Conservation (phyloP, 2,113 vertebrate genomes). For the Acrocephalus kingi region DNA sequence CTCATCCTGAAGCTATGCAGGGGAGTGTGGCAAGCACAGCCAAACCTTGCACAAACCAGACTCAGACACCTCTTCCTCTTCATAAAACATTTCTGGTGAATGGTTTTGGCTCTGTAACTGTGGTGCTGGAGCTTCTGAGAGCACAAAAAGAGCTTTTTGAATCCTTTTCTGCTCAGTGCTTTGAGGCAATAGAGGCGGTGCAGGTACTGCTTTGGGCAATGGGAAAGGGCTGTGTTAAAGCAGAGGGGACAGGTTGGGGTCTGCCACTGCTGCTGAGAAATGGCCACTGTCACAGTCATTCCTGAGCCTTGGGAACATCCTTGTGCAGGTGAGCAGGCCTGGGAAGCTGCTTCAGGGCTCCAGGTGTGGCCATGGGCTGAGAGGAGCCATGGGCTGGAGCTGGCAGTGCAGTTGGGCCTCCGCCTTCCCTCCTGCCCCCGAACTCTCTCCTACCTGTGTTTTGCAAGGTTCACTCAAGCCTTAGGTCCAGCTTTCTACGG, state of each 20-base stretch:
- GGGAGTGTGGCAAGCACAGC: not conserved
- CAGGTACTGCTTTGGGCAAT: not conserved
- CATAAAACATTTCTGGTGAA: not conserved
- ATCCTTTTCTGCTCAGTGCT: not conserved
- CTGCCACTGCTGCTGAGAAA: not conserved
- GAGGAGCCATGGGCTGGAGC: fast-evolving
- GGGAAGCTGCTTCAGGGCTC: not conserved
- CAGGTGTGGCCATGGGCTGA: not conserved
- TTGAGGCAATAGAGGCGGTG: not conserved
- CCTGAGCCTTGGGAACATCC: not conserved
- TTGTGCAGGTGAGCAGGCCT: not conserved
- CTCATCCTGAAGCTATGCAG: not conserved
- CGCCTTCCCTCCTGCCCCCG: fast-evolving
- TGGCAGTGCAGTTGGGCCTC: fast-evolving
- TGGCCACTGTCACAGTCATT: not conserved
- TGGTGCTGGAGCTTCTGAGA: not conserved
- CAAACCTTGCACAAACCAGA: not conserved
- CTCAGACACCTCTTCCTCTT: not conserved
- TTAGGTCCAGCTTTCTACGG: not conserved
- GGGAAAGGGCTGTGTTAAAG: not conserved
- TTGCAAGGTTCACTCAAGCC: not conserved
- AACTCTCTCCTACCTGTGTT: not conserved
- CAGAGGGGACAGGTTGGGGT: not conserved
- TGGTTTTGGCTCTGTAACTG: not conserved
- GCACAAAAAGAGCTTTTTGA: not conserved